Evolutionary conservation across 2,888 invertebrate genomes (phyloP).

Genomic region (Trichogramma evanescens): DNA sequence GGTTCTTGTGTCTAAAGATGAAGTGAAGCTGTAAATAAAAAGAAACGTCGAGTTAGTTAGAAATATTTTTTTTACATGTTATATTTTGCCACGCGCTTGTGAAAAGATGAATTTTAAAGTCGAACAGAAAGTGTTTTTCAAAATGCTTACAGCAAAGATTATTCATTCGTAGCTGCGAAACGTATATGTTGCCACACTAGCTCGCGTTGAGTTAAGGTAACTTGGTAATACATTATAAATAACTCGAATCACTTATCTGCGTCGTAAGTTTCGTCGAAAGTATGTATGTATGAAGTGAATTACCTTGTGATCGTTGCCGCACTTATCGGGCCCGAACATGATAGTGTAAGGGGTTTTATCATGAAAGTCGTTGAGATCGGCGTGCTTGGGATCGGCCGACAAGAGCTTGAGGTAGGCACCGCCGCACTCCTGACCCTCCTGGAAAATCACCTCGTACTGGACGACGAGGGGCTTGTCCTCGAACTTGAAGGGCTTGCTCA

Average conservation of each 20-base stretch:
- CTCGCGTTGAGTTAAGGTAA: too few relatives aligned
- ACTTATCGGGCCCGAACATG: constrained; percentile 99
- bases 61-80: not conserved
- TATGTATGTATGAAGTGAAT: not conserved
- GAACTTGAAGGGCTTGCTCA: constrained; percentile 78
- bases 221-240: too few relatives aligned
- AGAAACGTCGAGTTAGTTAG: not conserved
- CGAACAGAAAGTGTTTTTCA: too few relatives aligned
- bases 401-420: constrained; percentile 95
- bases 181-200: not conserved
- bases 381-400: constrained; percentile 61
- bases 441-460: constrained; percentile 88
- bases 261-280: too few relatives aligned
- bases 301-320: constrained; percentile 91
- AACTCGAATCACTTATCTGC: too few relatives aligned
- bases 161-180: too few relatives aligned
- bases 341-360: constrained; percentile 97
- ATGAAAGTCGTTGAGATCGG: constrained; percentile 75
- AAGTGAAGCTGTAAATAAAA: constrained; percentile 56
- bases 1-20: constrained; percentile 94
- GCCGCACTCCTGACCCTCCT: constrained; percentile 97
- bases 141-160: too few relatives aligned
- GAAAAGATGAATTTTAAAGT: not conserved
- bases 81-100: not conserved
- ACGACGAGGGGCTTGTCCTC: constrained; percentile 75